Evolutionary conservation across 1,140 invertebrate species (phyloP).

Genomic region (Paracyclopina nana): DNA sequence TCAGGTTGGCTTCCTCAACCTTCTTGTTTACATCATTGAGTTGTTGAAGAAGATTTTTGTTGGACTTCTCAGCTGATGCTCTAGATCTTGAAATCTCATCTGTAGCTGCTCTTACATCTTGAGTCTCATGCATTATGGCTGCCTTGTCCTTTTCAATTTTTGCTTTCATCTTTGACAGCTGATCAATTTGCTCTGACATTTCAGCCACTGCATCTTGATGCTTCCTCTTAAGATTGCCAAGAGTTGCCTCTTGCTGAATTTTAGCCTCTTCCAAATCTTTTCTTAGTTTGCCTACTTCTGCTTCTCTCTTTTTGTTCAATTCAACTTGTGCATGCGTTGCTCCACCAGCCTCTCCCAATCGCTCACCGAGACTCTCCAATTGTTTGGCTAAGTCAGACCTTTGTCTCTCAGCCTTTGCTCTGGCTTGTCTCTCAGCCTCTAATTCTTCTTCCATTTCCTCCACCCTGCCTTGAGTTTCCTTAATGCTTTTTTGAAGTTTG

Average conservation of each 20-base stretch:
- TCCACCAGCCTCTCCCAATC: conserved; percentile 93
- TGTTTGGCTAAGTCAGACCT: conserved; percentile 59
- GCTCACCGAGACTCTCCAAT: conserved; percentile 87
- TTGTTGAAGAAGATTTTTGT: conserved; percentile 83
- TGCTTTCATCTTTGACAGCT: conserved; percentile 94
- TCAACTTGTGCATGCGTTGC: conserved; percentile 96
- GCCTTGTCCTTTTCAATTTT: conserved; percentile 32
- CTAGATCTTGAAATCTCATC: conserved; percentile 17
- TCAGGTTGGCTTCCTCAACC: conserved; percentile 84
- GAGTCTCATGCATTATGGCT: conserved; percentile 11
- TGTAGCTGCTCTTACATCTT: conserved; percentile 12
- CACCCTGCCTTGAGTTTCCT: conserved; percentile 70
- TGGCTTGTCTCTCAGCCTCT: conserved; percentile 87
- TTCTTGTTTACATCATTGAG: conserved; percentile 83
- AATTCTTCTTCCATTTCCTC: conserved; percentile 96
- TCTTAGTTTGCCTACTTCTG: conserved; percentile 90
- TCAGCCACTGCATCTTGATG: conserved; percentile 95
- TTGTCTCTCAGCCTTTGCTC: conserved; percentile 55
- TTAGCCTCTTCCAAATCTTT: conserved; percentile 77
- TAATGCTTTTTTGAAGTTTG: conserved; percentile 88
- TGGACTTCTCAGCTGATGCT: conserved; percentile 83
- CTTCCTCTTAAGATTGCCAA: conserved; percentile 85
- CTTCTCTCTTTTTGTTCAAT: conserved; percentile 97
- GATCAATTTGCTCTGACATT: conserved; percentile 97
- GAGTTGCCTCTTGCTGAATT: conserved; percentile 14